Conservation (phyloP, 2,797 vertebrate genomes). For the Chromis chromis region DNA sequence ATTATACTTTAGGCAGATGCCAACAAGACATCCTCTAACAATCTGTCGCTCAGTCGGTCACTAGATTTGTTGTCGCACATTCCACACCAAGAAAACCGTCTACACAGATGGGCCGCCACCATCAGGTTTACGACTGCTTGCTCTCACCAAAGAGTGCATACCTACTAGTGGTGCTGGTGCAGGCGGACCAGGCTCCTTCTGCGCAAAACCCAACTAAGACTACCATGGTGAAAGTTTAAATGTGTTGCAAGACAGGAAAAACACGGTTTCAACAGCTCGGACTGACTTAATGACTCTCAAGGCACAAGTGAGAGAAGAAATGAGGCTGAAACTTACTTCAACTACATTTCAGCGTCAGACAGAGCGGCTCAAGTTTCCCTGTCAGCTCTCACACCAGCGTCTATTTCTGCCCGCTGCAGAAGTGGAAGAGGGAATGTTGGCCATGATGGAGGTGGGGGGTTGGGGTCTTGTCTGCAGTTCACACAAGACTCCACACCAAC, state of each 20-base stretch:
- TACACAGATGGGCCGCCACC: background rate
- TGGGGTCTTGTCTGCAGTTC: constrained; percentile 55
- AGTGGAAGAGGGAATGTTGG: constrained; percentile 66
- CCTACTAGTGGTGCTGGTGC: background rate
- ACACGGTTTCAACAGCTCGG: no score
- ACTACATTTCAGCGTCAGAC: background rate
- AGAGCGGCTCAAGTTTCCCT: constrained; percentile 1
- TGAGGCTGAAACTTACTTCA: constrained; percentile 3
- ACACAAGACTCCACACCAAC: constrained; percentile 41
- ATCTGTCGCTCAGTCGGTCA: constrained; percentile 27
- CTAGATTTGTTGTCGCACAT: constrained; percentile 22
- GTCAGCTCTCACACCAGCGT: background rate
- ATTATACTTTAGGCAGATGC: background rate
- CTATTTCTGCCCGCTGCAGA: constrained; percentile 73
- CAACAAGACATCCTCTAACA: constrained; percentile 2
- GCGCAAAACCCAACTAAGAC: background rate
- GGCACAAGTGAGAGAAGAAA: background rate
- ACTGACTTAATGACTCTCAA: background rate
- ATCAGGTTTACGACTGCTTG: background rate
- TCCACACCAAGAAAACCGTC: constrained; percentile 5
- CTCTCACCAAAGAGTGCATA: background rate
- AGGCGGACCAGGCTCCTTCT: background rate
- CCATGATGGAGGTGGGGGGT: constrained; percentile 47
- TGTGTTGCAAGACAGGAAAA: background rate
- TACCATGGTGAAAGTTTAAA: no score